Conservation (phyloP, 2,113 vertebrate genomes). For the Archilochus colubris region DNA sequence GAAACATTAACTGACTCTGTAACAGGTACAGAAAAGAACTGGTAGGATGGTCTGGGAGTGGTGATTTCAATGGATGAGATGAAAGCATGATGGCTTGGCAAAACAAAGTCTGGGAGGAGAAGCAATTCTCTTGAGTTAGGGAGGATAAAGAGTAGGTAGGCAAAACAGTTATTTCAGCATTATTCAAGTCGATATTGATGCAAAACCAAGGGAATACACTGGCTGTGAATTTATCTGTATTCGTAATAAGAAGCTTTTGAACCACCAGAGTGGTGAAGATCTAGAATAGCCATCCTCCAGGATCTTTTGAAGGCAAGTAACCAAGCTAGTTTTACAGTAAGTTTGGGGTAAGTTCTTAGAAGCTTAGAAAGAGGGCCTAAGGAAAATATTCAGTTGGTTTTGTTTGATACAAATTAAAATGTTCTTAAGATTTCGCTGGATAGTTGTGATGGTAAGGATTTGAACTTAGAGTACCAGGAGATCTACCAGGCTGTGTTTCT, state of each 20-base stretch:
- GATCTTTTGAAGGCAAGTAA: neutral
- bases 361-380: neutral
- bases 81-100: neutral
- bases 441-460: neutral
- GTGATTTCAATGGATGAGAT: neutral
- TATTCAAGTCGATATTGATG: neutral
- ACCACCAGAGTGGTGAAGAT: neutral
- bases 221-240: neutral
- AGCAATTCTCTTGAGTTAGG: neutral
- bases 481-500: neutral
- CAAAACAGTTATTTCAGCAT: neutral
- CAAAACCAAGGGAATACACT: neutral
- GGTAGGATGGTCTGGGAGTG: neutral
- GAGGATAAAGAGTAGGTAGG: neutral
- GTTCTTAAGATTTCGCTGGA: neutral
- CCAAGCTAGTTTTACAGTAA: neutral
- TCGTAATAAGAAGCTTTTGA: neutral
- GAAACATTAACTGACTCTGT: neutral
- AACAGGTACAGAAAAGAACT: neutral
- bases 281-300: neutral
- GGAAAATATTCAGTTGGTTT: neutral
- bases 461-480: neutral
- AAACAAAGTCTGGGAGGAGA: neutral
- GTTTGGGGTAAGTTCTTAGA: neutral
- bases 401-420: neutral